Conservation (phyloP, 2,113 vertebrate genomes). For the Colius striatus region DNA sequence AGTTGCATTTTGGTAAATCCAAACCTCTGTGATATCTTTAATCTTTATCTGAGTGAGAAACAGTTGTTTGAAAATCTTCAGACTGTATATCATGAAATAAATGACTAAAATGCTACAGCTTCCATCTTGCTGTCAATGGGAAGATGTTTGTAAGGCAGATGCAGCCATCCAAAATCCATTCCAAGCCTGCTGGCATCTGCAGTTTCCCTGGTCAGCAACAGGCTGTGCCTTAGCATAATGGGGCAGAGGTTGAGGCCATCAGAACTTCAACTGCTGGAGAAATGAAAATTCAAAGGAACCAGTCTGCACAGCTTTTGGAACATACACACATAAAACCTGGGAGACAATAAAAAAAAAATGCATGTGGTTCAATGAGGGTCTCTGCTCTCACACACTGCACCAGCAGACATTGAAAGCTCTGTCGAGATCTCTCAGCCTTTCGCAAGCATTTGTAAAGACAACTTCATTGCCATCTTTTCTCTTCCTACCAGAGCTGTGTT, state of each 20-base stretch:
- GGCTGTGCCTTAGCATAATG: background rate
- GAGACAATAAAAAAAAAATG: background rate
- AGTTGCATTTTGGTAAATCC: background rate
- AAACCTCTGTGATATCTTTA: background rate
- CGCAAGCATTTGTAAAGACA: background rate
- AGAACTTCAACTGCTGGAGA: background rate
- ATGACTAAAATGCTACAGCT: background rate
- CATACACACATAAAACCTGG: background rate
- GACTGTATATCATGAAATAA: background rate
- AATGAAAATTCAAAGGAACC: background rate
- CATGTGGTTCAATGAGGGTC: accelerated
- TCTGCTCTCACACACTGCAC: accelerated
- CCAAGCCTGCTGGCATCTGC: background rate
- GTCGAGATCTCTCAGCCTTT: background rate
- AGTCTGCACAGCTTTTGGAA: background rate
- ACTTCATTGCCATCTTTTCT: accelerated
- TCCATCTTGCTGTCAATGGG: background rate
- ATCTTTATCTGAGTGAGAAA: background rate
- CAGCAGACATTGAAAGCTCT: accelerated
- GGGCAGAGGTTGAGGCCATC: accelerated
- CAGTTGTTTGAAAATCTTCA: background rate
- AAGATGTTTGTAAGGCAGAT: background rate
- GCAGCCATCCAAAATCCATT: background rate
- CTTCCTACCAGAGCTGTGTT: background rate
- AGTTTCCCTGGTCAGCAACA: background rate